Evolutionary conservation across 2,888 invertebrate genomes (phyloP).

Genomic region (Trissolcus brochymenae): DNA sequence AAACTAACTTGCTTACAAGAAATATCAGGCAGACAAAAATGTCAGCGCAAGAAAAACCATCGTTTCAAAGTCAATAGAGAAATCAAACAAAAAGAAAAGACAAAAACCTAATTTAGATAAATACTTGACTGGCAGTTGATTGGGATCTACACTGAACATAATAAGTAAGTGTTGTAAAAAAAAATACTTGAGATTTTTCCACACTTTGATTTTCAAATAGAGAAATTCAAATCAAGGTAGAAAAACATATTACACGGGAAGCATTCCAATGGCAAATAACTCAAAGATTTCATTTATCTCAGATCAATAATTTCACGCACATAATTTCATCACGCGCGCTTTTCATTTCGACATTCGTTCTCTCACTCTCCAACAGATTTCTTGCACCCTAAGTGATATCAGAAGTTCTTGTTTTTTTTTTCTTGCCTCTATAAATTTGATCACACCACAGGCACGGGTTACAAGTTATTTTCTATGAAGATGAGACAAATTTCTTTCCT

Average conservation of each 20-base stretch:
- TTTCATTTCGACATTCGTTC: no score
- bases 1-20: background rate
- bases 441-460: background rate
- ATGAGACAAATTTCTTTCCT: constrained; percentile 1
- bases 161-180: no score
- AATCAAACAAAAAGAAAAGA: background rate
- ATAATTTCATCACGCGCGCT: no score
- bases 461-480: constrained; percentile 4
- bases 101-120: constrained; percentile 16
- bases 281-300: background rate
- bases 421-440: background rate
- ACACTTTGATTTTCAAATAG: constrained; percentile 7
- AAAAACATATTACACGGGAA: background rate
- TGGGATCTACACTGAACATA: constrained; percentile 4
- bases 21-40: constrained; percentile 6
- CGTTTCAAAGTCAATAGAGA: background rate
- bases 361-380: no score
- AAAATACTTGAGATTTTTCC: no score
- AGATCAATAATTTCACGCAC: background rate
- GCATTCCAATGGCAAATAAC: constrained; percentile 4
- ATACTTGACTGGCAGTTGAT: constrained; percentile 31
- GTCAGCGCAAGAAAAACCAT: constrained; percentile 6
- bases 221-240: constrained; percentile 21
- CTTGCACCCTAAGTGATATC: no score
- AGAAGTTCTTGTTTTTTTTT: background rate